Percentiles rank a stretch among this genome's conserved stretches.
Conservation (phyloP, 1,140 invertebrate species). For the Camponotus pennsylvanicus region DNA sequence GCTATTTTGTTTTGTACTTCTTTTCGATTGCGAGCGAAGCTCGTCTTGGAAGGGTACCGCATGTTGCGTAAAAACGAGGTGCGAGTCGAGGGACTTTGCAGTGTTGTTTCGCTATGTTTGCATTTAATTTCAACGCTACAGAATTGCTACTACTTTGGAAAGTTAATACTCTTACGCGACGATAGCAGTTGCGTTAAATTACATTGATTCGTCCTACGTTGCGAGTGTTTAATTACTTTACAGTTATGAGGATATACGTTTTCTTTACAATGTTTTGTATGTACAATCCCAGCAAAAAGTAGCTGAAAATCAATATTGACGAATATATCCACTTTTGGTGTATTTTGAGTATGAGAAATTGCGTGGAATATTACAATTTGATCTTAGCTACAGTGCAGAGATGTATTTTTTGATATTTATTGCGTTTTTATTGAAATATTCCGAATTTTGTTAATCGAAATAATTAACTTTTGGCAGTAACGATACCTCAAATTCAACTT, state of each 20-base stretch:
- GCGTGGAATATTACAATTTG: no score
- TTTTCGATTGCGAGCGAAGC: slow-evolving; percentile 42
- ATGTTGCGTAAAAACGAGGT: slow-evolving; percentile 22
- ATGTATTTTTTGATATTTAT: no score
- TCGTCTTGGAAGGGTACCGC: slow-evolving; percentile 14
- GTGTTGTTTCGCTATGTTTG: slow-evolving; percentile 34
- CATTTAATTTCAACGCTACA: slow-evolving; percentile 37
- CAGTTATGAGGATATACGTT: background rate
- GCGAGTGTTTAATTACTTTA: slow-evolving; percentile 1
- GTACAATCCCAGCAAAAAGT: no score
- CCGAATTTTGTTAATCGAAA: no score
- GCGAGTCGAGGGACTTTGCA: slow-evolving; percentile 34
- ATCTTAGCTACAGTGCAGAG: no score
- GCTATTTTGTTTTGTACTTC: slow-evolving; percentile 44
- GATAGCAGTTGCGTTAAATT: background rate
- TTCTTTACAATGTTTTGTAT: background rate
- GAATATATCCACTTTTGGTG: no score
- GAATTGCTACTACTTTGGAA: slow-evolving; percentile 21
- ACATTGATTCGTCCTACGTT: background rate
- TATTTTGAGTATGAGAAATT: no score
- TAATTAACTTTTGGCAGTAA: no score
- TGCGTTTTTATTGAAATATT: no score
- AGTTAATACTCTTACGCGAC: slow-evolving; percentile 1
- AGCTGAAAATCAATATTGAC: no score
- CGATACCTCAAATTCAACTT: no score